Evolutionary conservation across 2,888 invertebrate species (phyloP).

Genomic region (Rosalia funebris): DNA sequence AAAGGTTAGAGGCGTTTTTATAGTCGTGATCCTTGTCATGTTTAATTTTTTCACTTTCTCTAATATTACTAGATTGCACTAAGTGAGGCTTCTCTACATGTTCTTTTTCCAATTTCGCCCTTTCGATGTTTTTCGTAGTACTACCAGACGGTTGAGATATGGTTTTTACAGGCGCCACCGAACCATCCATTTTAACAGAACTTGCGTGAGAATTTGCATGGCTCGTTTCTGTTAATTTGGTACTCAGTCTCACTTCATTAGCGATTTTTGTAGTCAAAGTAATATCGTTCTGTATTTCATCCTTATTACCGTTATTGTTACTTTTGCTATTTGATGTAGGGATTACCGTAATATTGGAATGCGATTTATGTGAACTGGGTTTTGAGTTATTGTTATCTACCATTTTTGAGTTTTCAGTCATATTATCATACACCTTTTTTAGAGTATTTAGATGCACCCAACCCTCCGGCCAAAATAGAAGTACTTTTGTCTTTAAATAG

Average conservation of each 20-base stretch:
- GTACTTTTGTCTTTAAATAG: slow-evolving; percentile 65
- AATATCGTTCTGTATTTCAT: slow-evolving; percentile 24
- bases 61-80: neutral
- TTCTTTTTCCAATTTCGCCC: neutral
- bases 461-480: slow-evolving; percentile 68
- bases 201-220: neutral
- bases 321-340: slow-evolving; percentile 24
- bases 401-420: slow-evolving; percentile 29
- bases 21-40: slow-evolving; percentile 1
- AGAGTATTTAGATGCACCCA: slow-evolving; percentile 66
- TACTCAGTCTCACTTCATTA: neutral
- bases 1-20: neutral
- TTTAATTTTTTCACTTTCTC: neutral
- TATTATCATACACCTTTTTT: slow-evolving; percentile 54
- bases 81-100: neutral
- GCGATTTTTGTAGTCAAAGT: slow-evolving; percentile 7
- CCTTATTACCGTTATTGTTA: slow-evolving; percentile 8
- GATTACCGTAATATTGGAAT: slow-evolving; percentile 33
- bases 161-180: neutral
- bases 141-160: neutral
- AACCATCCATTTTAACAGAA: neutral
- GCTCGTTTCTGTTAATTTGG: slow-evolving; percentile 10
- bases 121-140: neutral
- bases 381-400: slow-evolving; percentile 15
- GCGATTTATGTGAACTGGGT: slow-evolving; percentile 6